Conservation (phyloP, 2,797 vertebrate species). For the Lates japonicus region DNA sequence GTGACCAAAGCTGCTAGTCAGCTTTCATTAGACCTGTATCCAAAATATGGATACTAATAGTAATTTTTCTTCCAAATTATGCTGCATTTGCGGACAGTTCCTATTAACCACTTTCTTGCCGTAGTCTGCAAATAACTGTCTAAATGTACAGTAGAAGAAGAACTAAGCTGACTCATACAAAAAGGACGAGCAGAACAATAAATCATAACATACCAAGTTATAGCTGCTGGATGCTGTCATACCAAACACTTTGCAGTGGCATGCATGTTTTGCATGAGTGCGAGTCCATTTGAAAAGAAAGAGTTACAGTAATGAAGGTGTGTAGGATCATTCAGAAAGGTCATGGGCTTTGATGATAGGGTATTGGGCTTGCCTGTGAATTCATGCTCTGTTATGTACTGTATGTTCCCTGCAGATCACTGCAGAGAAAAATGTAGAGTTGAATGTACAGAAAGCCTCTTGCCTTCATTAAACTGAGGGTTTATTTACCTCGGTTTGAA, state of each 20-base stretch:
- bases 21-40: background rate
- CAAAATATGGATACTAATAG: background rate
- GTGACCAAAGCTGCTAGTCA: background rate
- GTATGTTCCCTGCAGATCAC: constrained; percentile 4
- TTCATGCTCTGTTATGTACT: constrained; percentile 5
- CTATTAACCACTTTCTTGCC: background rate
- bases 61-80: background rate
- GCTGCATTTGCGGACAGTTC: background rate
- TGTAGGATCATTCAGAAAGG: constrained; percentile 12
- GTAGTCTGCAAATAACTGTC: background rate
- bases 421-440: constrained; percentile 3
- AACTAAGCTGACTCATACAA: background rate
- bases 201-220: background rate
- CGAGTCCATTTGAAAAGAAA: constrained; percentile 20
- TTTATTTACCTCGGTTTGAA: constrained; percentile 45
- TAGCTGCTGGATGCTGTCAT: background rate
- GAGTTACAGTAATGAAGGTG: background rate
- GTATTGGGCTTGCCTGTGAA: background rate
- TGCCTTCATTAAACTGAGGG: constrained; percentile 12
- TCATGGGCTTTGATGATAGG: constrained; percentile 21
- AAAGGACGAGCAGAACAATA: background rate
- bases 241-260: background rate
- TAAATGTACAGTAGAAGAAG: background rate
- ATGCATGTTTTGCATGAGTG: background rate
- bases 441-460: constrained; percentile 12